Evolutionary conservation across 2,797 vertebrate genomes (phyloP).

Genomic region (Sebastes vulpes): DNA sequence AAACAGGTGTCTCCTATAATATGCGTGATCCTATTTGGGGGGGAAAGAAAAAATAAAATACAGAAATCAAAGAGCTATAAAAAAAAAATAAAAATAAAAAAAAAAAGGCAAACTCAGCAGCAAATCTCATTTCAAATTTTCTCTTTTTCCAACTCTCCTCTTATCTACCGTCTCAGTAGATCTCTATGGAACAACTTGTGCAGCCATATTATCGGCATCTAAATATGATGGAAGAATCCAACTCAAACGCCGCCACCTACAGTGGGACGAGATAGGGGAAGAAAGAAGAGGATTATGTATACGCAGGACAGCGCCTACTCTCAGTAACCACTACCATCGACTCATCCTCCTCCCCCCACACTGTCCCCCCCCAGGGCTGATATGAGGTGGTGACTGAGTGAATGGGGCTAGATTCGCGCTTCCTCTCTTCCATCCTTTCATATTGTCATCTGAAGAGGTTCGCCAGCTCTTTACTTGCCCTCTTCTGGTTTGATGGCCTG

Average conservation of each 20-base stretch:
- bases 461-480: constrained; percentile 88
- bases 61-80: constrained; percentile 84
- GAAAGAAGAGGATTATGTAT: constrained; percentile 52
- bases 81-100: constrained; percentile 60
- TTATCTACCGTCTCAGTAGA: constrained; percentile 67
- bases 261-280: constrained; percentile 56
- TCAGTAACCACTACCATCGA: constrained; percentile 44
- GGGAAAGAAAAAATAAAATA: neutral
- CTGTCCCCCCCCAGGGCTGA: constrained; percentile 51
- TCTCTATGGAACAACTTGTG: constrained; percentile 56
- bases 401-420: constrained; percentile 54
- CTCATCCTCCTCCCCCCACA: constrained; percentile 43
- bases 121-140: constrained; percentile 62
- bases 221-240: constrained; percentile 65
- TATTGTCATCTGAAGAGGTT: constrained; percentile 38
- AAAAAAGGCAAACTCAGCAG: constrained; percentile 78
- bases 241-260: constrained; percentile 57
- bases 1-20: constrained; percentile 83
- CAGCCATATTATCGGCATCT: constrained; percentile 55
- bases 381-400: constrained; percentile 64
- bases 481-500: constrained; percentile 99
- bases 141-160: constrained; percentile 25
- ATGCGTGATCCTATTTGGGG: constrained; percentile 77
- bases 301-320: constrained; percentile 48
- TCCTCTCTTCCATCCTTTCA: constrained; percentile 38